Base-by-base conservation (phyloP, 2,888 invertebrate genomes). In the Mechanitis mazaeus region DNA sequence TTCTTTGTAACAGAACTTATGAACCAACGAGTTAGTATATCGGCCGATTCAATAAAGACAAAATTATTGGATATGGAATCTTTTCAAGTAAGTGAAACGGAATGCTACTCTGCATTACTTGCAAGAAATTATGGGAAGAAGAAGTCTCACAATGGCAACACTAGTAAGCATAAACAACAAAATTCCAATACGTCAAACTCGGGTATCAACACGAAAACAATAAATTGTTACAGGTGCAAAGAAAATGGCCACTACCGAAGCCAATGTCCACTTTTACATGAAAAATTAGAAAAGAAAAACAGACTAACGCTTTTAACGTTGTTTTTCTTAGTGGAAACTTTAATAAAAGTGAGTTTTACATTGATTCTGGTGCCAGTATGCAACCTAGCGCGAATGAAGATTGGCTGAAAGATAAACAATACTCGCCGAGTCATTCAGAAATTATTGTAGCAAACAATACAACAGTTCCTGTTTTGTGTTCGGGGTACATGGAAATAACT, bases 351-450 rank as follows among this genome's bases (percentile, higher is more conserved):
- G 58, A 66, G 11, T 67, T 64, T 63, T 67, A 67, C 38, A 56
- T 64, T 42, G 63, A 67, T 45, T 64, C 64, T 1, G 67, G 64
- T 3, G 64, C 63, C 0, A 64, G 64, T 20, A 38, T 33, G 3
- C 60, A 67, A 20, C 20, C 20, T 20, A 20, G 20, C 20, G 20
- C 20, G 20, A 20, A 20, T 20, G 20, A 20, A 20, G 20, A 20
- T 20, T 20, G 20, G 20, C 20, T 20, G 20, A 20, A 20, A 20
- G 20, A 20, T 20, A 20, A 20, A 20, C 20, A 20, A 20, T 20
- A 20, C 20, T 20, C 20, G 20, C 20, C 33, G 1, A 20, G 6
- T 20, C 38, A 38, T 2, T 20, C 33, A 55, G 38, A 7, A n/a
- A 55, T 38, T 20, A 38, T 38, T 11, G 55, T 63, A 1, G 59